Evolutionary conservation across 2,888 invertebrate genomes (phyloP).

Genomic region (Neelides folsomi): DNA sequence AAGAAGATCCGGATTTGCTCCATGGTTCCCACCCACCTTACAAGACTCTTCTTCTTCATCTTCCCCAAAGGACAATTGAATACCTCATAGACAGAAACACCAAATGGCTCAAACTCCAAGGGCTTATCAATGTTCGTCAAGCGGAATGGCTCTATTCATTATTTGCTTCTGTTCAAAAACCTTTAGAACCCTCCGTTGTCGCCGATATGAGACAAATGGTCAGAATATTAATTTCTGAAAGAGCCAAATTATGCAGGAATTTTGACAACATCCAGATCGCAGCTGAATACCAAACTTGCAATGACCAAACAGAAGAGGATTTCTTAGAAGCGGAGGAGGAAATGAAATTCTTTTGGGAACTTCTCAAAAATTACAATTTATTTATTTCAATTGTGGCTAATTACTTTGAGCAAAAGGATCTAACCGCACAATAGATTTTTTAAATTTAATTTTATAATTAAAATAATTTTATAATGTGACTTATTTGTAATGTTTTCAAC

Average conservation of each 20-base stretch:
- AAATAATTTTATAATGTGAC: too few species aligned
- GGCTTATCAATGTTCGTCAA: slow-evolving; percentile 19
- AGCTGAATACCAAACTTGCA: background rate
- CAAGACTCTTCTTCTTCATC: slow-evolving; percentile 14
- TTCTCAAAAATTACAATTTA: slow-evolving; percentile 21
- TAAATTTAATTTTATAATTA: too few species aligned
- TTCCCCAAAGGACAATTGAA: slow-evolving; percentile 17
- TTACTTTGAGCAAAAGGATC: slow-evolving; percentile 28
- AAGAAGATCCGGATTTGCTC: background rate
- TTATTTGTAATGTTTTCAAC: too few species aligned
- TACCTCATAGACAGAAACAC: slow-evolving; percentile 18
- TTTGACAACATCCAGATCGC: too few species aligned
- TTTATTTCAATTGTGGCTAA: slow-evolving; percentile 26
- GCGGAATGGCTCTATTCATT: slow-evolving; percentile 27
- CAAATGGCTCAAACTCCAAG: slow-evolving; percentile 18
- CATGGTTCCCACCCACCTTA: slow-evolving; percentile 13
- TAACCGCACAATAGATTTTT: too few species aligned
- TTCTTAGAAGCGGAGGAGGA: background rate
- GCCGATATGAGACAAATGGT: slow-evolving; percentile 22
- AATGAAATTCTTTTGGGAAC: slow-evolving; percentile 10
- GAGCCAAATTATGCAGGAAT: slow-evolving; percentile 6
- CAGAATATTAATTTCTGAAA: slow-evolving; percentile 9
- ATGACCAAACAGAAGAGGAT: background rate
- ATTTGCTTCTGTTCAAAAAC: slow-evolving; percentile 20
- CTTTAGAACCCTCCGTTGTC: slow-evolving; percentile 23